A percentile compares a stretch with the other conserved stretches of the same genome.
Conservation (phyloP, 2,888 invertebrate genomes). For the Metellina segmentata region DNA sequence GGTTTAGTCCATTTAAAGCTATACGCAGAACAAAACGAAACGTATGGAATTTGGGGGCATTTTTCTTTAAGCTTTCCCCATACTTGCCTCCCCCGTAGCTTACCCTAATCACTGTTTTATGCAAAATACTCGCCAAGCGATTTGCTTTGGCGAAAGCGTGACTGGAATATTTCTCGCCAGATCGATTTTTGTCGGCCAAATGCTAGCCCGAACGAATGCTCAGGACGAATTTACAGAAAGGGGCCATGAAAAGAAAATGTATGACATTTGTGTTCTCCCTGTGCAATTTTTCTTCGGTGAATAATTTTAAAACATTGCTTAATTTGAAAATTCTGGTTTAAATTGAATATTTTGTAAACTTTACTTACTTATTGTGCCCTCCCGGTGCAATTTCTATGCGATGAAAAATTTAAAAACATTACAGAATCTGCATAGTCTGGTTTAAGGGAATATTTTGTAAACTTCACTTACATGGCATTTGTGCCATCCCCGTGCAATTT, state of each 20-base stretch:
- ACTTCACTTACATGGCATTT: too few species aligned
- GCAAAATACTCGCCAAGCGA: slow-evolving; percentile 73
- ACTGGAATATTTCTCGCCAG: slow-evolving; percentile 71
- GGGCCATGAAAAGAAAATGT: slow-evolving; percentile 2
- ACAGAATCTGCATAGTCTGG: too few species aligned
- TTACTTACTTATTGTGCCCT: too few species aligned
- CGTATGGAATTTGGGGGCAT: slow-evolving; percentile 68
- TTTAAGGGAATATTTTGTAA: too few species aligned
- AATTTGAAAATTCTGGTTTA: neutral
- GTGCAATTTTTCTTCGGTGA: neutral
- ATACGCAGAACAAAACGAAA: slow-evolving; percentile 52
- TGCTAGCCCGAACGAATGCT: slow-evolving; percentile 53
- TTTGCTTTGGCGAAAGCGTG: slow-evolving; percentile 71
- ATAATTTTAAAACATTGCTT: neutral
- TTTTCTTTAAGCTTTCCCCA: slow-evolving; percentile 57
- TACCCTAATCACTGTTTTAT: slow-evolving; percentile 74
- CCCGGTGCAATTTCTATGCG: too few species aligned
- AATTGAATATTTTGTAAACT: too few species aligned
- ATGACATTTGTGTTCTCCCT: neutral
- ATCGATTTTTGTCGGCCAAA: slow-evolving; percentile 70
- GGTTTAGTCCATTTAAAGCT: slow-evolving; percentile 68
- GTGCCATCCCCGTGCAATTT: too few species aligned
- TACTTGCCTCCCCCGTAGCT: slow-evolving; percentile 33
- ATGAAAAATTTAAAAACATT: too few species aligned
- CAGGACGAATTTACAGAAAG: slow-evolving; percentile 31